Percentiles rank a stretch among this genome's conserved stretches.
These are phyloP conservation scores for Paramormyrops kingsleyae DNA, from an alignment of 2,113 vertebrate genomes.

Conservation along the genomic window DNA sequence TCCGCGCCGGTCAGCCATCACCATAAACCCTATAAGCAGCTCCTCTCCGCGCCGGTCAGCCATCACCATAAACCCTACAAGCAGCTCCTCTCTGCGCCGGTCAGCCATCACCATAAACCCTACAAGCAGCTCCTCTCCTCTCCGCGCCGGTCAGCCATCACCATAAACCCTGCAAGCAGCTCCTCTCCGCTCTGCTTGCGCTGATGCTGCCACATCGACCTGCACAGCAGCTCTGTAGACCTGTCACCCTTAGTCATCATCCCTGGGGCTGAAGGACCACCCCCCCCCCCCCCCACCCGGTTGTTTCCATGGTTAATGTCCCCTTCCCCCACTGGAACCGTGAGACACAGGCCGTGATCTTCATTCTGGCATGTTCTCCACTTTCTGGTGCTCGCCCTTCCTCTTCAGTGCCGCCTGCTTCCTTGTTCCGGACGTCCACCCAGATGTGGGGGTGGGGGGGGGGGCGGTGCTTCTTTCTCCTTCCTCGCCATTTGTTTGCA, in stretches of 20 bases:
- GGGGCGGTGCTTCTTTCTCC: not conserved
- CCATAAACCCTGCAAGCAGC: conserved; percentile 48
- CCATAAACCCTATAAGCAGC: too few species aligned
- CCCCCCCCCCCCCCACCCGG: too few species aligned
- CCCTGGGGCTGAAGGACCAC: conserved; percentile 31
- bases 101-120: too few species aligned
- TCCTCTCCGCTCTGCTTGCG: conserved; percentile 42
- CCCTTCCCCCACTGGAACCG: not conserved
- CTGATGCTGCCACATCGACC: conserved; percentile 45
- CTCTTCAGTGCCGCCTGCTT: not conserved
- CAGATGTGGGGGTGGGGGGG: conserved; percentile 28
- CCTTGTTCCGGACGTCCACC: conserved; percentile 40
- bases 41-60: too few species aligned
- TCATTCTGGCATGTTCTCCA: not conserved
- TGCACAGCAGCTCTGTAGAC: conserved; percentile 45
- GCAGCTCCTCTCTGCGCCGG: too few species aligned
- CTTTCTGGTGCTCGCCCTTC: not conserved
- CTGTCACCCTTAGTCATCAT: conserved; percentile 24
- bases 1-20: too few species aligned
- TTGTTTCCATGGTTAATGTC: not conserved
- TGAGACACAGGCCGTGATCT: not conserved
- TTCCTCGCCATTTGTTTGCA: not conserved
- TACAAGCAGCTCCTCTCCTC: too few species aligned
- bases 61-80: too few species aligned
- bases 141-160: conserved; percentile 45